These are phyloP conservation scores for Crotalus viridis DNA, from an alignment of 2,113 vertebrate genomes.

Conservation along the genomic window DNA sequence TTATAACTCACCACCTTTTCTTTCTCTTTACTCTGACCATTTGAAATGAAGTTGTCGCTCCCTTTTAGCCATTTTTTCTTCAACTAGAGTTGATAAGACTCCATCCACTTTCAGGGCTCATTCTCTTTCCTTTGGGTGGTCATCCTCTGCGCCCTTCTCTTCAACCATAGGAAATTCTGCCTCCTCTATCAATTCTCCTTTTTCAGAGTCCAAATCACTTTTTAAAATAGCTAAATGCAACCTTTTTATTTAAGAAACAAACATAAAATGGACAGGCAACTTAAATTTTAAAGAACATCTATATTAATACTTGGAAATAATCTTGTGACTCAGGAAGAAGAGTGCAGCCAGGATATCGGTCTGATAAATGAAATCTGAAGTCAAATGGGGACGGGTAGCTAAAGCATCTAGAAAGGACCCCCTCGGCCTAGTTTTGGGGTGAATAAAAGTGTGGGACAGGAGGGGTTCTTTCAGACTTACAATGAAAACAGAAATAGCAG, in stretches of 20 bases:
- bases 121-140: not conserved
- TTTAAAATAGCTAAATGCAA: not conserved
- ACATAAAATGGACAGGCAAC: not conserved
- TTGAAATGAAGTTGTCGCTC: not conserved
- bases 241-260: not conserved
- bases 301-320: not conserved
- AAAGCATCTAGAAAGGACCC: not conserved
- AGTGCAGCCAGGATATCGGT: not conserved
- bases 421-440: not conserved
- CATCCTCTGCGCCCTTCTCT: not conserved
- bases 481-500: not conserved
- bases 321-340: not conserved
- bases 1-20: not conserved
- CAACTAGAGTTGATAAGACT: not conserved
- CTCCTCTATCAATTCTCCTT: not conserved
- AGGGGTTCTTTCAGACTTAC: not conserved
- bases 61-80: not conserved
- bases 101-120: not conserved
- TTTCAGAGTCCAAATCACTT: not conserved
- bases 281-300: not conserved
- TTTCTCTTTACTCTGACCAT: not conserved
- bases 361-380: not conserved
- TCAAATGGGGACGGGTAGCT: not conserved
- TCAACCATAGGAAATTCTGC: not conserved
- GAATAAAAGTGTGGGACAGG: not conserved